Conservation (phyloP, 2,113 vertebrate species). For the Lycocorax pyrrhopterus region DNA sequence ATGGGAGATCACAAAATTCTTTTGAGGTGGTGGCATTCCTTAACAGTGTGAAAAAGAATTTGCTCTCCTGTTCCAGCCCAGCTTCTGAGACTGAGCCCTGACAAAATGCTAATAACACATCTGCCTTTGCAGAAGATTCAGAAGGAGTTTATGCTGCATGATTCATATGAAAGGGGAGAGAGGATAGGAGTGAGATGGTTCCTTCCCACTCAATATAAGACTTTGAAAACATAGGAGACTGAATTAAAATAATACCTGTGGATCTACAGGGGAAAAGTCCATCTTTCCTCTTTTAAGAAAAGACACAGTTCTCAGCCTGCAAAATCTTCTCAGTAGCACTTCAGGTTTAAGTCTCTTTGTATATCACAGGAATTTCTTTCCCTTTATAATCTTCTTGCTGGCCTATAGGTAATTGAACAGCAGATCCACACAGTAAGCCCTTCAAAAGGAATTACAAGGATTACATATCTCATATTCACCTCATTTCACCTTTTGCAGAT, state of each 20-base stretch:
- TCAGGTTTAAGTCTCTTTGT: constrained; percentile 25
- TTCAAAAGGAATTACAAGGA: constrained; percentile 60
- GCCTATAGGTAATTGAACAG: constrained; percentile 54
- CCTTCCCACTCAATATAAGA: not conserved
- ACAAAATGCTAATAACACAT: not conserved
- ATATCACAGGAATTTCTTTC: constrained; percentile 3
- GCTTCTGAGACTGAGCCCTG: not conserved
- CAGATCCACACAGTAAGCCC: constrained; percentile 41
- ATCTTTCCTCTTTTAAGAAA: not conserved
- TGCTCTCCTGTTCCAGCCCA: not conserved
- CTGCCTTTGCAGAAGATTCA: not conserved
- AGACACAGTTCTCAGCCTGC: not conserved
- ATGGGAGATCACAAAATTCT: not conserved
- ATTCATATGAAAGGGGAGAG: not conserved
- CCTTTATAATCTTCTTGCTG: constrained; percentile 34
- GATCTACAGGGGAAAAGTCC: not conserved
- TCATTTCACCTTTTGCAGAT: constrained; percentile 29
- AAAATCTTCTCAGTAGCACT: not conserved
- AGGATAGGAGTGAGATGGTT: not conserved
- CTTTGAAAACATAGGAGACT: not conserved
- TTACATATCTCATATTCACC: constrained; percentile 55
- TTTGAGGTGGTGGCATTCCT: not conserved
- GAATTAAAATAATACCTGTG: not conserved
- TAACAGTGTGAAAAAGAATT: not conserved
- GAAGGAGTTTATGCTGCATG: not conserved